Evolutionary conservation across 2,888 invertebrate species (phyloP).

Genomic region (Phyllotreta striolata): DNA sequence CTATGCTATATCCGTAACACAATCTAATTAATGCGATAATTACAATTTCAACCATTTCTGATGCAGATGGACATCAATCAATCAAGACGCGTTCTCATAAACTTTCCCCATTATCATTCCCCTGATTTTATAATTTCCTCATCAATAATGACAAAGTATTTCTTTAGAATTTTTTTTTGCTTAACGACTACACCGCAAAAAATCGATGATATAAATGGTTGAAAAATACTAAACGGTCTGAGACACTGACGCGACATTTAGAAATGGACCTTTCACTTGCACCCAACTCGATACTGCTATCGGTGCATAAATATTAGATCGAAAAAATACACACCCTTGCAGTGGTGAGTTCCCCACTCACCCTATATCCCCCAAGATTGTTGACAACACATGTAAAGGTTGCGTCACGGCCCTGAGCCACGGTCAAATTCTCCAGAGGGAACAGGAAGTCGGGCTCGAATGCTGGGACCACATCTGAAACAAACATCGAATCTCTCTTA

Average conservation of each 20-base stretch:
- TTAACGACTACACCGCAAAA: background rate
- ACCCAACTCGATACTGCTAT: slow-evolving; percentile 50
- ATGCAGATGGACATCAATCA: slow-evolving; percentile 25
- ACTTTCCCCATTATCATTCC: slow-evolving; percentile 24
- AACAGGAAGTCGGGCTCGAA: slow-evolving; percentile 83
- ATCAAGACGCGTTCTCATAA: slow-evolving; percentile 16
- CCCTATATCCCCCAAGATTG: slow-evolving; percentile 83
- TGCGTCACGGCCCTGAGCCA: slow-evolving; percentile 83
- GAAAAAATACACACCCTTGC: slow-evolving; percentile 81
- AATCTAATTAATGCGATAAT: slow-evolving; percentile 13
- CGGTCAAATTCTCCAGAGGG: slow-evolving; percentile 83
- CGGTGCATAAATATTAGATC: slow-evolving; percentile 53
- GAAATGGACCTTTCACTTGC: slow-evolving; percentile 44
- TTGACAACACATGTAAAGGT: slow-evolving; percentile 86
- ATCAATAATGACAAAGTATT: slow-evolving; percentile 26
- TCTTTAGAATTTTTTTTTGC: slow-evolving; percentile 1
- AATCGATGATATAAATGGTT: too few relatives aligned
- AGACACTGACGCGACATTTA: slow-evolving; percentile 37
- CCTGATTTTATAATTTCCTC: slow-evolving; percentile 28
- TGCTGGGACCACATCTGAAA: slow-evolving; percentile 71
- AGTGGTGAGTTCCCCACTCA: slow-evolving; percentile 88
- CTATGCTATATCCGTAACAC: background rate
- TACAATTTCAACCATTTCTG: slow-evolving; percentile 14
- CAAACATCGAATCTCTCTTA: slow-evolving; percentile 35
- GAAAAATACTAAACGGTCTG: too few relatives aligned